Base-by-base conservation (phyloP, 92 coral and sea anemone species). In the Heliopora coerulea region DNA sequence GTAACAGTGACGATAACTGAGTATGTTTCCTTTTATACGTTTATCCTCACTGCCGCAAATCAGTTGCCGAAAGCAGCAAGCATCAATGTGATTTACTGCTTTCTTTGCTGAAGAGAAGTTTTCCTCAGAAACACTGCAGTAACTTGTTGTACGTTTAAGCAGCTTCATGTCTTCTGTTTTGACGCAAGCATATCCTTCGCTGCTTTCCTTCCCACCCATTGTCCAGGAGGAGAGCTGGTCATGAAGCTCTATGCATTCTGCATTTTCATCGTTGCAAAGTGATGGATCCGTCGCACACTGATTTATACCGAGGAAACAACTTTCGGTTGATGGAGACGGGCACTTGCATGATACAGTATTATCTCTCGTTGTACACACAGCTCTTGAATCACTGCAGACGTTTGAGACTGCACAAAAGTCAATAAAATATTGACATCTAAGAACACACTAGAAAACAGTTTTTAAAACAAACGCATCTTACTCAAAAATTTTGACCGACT, bases 351-450 rank as follows among this genome's bases (percentile, higher is more conserved):
- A 85, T 54, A 95, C 89, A 18, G 83, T 90, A 28, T 90, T 90
- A 14, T 89, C 91, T 79, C 86, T 77, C 86, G 86, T 88, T 73
- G 83, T 81, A 69, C 99, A 95, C 3, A 26, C 40, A 30, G 95
- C 96, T n/a, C 72, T 54, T 39, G 49, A 34, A 50, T 88, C 77
- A 30, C 64, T 59, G 44, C 98, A 93, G 75, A 93, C 83, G 23
- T 57, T 65, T 6, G 89, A 78, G 18, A 93, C 83, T 23, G 83
- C 78, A 59, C 98, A 93, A 32, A 86, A 91, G 68, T 93, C 87
- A 31, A 93, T 88, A 63, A 93, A 93, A 79, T 88, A 93, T 63
- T 93, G 98, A 72, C 98, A 93, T 70, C 98, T 93, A 65, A 57
- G 31, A 23, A 1, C 28, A 31, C n/a, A 6, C 2, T 15, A 46